Evolutionary conservation across 92 coral and sea anemone species (phyloP).

Genomic region (Nematostella vectensis): DNA sequence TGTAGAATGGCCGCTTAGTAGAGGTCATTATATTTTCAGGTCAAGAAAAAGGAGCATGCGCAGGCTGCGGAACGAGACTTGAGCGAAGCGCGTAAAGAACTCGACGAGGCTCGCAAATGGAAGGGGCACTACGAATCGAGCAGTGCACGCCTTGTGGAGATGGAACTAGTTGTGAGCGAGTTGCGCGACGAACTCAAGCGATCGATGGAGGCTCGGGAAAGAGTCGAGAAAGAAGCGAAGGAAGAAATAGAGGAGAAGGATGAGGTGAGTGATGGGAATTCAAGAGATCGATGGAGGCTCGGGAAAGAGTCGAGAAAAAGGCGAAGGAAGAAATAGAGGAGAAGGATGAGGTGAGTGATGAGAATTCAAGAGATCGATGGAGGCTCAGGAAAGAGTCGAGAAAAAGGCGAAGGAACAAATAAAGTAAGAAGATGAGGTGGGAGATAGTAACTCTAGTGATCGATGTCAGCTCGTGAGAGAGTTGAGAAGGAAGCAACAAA

Average conservation of each 20-base stretch:
- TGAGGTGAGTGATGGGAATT: slow-evolving; percentile 30
- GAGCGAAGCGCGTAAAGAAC: slow-evolving; percentile 61
- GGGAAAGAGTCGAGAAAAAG: slow-evolving; percentile 34
- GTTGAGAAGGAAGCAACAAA: slow-evolving; percentile 30
- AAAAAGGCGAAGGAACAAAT: slow-evolving; percentile 41
- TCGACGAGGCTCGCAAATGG: slow-evolving; percentile 88
- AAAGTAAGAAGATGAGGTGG: slow-evolving; percentile 61
- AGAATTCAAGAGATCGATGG: neutral
- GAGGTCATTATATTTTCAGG: slow-evolving; percentile 19
- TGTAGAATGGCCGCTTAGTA: too few relatives aligned
- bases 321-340: slow-evolving; percentile 46
- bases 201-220: slow-evolving; percentile 47
- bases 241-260: slow-evolving; percentile 48
- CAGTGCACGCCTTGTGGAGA: slow-evolving; percentile 52
- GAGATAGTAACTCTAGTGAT: neutral
- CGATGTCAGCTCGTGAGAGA: slow-evolving; percentile 41
- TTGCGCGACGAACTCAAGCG: slow-evolving; percentile 53
- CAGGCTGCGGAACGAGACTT: slow-evolving; percentile 47
- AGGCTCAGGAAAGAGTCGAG: slow-evolving; percentile 47
- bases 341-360: slow-evolving; percentile 51
- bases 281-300: slow-evolving; percentile 19
- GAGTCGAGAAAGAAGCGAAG: slow-evolving; percentile 32
- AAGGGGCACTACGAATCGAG: slow-evolving; percentile 74
- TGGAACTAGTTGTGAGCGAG: slow-evolving; percentile 67
- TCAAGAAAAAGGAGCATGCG: slow-evolving; percentile 52